phyloP scores from a whole-genome alignment of 37 sponge, comb jelly and placozoan genomes.

The Ianthella basta region DNA sequence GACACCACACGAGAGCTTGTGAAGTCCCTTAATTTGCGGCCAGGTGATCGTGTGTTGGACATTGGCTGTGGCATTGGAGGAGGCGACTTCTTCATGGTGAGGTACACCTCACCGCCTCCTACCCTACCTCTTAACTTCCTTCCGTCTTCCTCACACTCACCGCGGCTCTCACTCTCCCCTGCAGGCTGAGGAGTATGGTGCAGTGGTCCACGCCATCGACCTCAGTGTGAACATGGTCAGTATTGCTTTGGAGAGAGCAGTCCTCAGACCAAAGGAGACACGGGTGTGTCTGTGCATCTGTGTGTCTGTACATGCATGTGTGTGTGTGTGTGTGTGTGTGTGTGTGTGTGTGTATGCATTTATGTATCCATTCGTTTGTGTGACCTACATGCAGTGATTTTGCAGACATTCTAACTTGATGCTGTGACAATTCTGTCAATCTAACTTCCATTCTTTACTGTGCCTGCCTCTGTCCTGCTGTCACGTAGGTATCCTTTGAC shows the following conservation, averaged over 20 bases:
- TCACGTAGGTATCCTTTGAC: constrained; percentile 54
- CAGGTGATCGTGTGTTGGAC: constrained; percentile 43
- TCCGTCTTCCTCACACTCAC: too few species aligned
- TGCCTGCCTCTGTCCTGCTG: not conserved
- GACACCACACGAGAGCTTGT: constrained; percentile 32
- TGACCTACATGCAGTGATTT: not conserved
- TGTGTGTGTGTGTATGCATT: constrained; percentile 12
- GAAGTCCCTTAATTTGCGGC: constrained; percentile 14
- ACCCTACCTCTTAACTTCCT: too few species aligned
- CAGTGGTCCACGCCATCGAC: constrained; percentile 36
- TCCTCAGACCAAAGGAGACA: not conserved
- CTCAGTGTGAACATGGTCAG: constrained; percentile 42
- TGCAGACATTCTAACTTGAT: too few species aligned
- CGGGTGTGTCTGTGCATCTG: not conserved
- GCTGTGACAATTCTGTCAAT: too few species aligned
- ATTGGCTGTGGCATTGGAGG: constrained; percentile 73
- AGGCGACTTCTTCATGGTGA: constrained; percentile 47
- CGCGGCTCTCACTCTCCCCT: not conserved
- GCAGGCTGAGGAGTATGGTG: constrained; percentile 48
- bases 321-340: not conserved
- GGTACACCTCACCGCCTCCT: not conserved
- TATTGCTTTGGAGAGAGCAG: constrained; percentile 36
- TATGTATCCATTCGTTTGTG: not conserved
- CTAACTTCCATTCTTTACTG: too few species aligned
- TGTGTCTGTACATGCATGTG: not conserved